Base-by-base conservation (phyloP, 1,140 invertebrate genomes). In the Theocolax elegans region DNA sequence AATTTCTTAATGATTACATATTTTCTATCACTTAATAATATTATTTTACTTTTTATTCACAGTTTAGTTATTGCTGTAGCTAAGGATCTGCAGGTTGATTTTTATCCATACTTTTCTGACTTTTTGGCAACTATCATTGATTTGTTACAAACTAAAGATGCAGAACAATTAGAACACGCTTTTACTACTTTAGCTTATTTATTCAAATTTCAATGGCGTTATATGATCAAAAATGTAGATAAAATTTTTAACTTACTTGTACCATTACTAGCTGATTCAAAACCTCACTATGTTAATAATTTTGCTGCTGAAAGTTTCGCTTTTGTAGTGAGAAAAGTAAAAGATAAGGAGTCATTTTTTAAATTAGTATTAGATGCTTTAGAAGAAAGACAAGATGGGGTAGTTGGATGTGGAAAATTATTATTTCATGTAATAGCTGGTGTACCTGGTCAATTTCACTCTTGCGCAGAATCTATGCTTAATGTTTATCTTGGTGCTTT, bases 281-380 rank as follows among this genome's bases (percentile, higher is more conserved):
- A 89, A 66, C 93, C 93, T 62, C 87, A 89, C 59, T 95, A 96
- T 79, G 91, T 97, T n/a, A 92, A 92, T 72, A 92, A 92, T 80
- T 97, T 97, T 89, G 95, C 95, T n/a, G 93, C 94, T 1, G 95
- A 97, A 85, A 94, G 94, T 86, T 97, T 98, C 88, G 92, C 95
- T 13, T 97, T 95, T 87, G 91, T 97, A 1, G 92, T 95, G 8
- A 86, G 95, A 71, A 97, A 97, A 89, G 91, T 95, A 40, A 91
- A 89, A 74, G 92, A 97, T 74, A 93, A 92, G 74, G 87, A 91
- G 9, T 88, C 89, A 19, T 92, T 97, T 81, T 85, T 97, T 25
- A 83, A 88, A 53, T 86, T 92, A 23, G 82, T 97, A 8, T 84
- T 97, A 4, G 85, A 88, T 76, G 88, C 89, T 31, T 83, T 96